Percentiles rank a stretch among this genome's conserved stretches.
Conservation (phyloP, 1,140 invertebrate species). For the Eumaeus atala region DNA sequence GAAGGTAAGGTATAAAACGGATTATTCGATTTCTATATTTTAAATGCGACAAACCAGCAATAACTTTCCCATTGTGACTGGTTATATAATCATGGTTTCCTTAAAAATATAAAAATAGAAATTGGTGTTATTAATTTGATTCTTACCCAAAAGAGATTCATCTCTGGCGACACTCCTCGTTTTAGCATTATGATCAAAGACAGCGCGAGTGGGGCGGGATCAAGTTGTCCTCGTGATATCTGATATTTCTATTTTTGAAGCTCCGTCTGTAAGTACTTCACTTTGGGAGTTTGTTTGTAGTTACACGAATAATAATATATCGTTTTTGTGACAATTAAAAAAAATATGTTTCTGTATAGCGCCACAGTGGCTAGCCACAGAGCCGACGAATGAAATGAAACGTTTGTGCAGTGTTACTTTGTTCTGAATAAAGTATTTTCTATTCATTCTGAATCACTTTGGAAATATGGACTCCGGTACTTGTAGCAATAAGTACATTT, state of each 20-base stretch:
- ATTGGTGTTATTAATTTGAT: conserved; percentile 8
- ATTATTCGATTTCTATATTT: too few species aligned
- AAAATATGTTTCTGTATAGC: too few species aligned
- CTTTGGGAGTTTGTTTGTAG: conserved; percentile 4
- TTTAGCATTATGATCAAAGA: conserved; percentile 20
- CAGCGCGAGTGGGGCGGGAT: conserved; percentile 13
- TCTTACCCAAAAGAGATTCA: conserved; percentile 14
- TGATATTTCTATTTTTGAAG: conserved; percentile 16
- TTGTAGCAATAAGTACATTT: too few species aligned
- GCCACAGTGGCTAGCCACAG: too few species aligned
- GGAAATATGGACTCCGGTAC: too few species aligned
- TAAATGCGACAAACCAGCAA: too few species aligned
- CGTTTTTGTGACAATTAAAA: not conserved
- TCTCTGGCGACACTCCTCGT: conserved; percentile 5
- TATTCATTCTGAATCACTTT: too few species aligned
- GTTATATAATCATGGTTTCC: not conserved
- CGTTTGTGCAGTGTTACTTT: too few species aligned
- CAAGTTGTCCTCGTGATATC: conserved; percentile 16
- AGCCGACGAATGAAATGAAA: too few species aligned
- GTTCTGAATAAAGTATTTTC: too few species aligned
- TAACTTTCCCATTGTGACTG: not conserved
- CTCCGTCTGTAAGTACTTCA: not conserved
- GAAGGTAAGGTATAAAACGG: too few species aligned
- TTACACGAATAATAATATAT: not conserved
- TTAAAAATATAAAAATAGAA: not conserved